Evolutionary conservation across 92 coral and sea anemone genomes (phyloP), one percentile per base, ranked within the genome.

Genomic region (Bergia sp.): DNA sequence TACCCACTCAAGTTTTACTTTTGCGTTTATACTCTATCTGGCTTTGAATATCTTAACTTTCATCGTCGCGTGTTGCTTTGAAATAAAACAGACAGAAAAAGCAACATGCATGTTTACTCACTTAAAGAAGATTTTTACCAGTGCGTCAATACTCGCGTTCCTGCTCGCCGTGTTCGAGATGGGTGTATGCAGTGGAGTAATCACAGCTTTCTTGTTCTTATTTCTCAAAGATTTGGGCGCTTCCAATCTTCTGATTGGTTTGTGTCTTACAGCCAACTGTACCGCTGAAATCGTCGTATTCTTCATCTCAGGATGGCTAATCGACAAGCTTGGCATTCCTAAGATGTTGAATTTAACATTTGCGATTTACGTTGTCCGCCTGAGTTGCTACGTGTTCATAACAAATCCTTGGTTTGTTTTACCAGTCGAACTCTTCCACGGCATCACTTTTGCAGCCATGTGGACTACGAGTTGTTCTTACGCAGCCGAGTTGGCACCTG

Each of bases 391-490:
- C 13, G 49, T 74, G 47, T 38, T 74, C 1, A 37, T 74, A 74
- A 18, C 1, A 16, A 74, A 74, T 5, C 79, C 79, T 39, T 74
- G 79, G 45, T 38, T 74, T 39, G 79, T 74, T 3, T 42, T 74
- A 23, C 79, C 79, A 39, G 11, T 74, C 3, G 79, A 74, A 18
- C 44, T 74, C n/a, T 47, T 74, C 44, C 79, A 74, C 45, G 49
- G 79, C 42, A 18, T 74, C 10, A 74, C 79, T 38, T 74, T 39
- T 37, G 79, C 79, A 4, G 47, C 37, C 79, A 76, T 76, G 79
- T 76, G 79, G 79, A 76, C 37, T 6, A 5, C 79, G 47, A 39
- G 79, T 76, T 41, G 79, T 76, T 76, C 47, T 44, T 76, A 76
- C 23, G 79, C 79, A 1, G 50, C 43, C 7, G 79, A 76, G 77